These are phyloP conservation scores for Drusus annulatus DNA, from an alignment of 1,140 invertebrate species.

Conservation along the genomic window DNA sequence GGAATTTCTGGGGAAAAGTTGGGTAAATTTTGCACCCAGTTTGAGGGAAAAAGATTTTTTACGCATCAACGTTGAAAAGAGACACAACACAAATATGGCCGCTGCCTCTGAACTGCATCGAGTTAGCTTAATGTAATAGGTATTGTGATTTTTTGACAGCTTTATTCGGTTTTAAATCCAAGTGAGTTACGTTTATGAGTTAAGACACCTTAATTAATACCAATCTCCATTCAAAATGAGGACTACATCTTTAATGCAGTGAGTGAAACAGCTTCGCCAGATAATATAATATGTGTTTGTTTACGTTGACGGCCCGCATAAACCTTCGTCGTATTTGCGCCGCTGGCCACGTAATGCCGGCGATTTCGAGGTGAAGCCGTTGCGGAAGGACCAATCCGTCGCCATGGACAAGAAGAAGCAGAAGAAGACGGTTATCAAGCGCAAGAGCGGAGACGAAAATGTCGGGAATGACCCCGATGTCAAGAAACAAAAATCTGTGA, in stretches of 20 bases:
- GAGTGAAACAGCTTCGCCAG: background rate
- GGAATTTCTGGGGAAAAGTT: too few species aligned
- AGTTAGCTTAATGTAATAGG: background rate
- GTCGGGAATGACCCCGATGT: conserved; percentile 23
- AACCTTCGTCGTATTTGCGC: background rate
- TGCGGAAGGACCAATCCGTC: conserved; percentile 49
- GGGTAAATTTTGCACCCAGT: too few species aligned
- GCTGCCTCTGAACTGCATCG: conserved; percentile 14
- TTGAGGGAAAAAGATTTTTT: too few species aligned
- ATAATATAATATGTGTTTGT: conserved; percentile 40
- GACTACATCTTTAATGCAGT: background rate
- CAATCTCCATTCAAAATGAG: conserved; percentile 6
- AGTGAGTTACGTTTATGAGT: background rate
- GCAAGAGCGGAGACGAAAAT: conserved; percentile 66
- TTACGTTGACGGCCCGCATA: conserved; percentile 17
- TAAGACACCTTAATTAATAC: background rate
- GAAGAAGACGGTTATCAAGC: conserved; percentile 69
- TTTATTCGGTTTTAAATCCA: conserved; percentile 2
- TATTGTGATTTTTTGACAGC: conserved; percentile 28
- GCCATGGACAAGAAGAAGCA: conserved; percentile 71
- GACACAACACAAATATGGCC: conserved; percentile 48
- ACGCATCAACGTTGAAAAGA: background rate
- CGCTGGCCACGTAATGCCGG: background rate
- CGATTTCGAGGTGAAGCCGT: conserved; percentile 11
- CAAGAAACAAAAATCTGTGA: conserved; percentile 48